Evolutionary conservation across 2,113 vertebrate genomes (phyloP), one percentile per base, ranked within the genome.

Genomic region (Podilymbus podiceps): DNA sequence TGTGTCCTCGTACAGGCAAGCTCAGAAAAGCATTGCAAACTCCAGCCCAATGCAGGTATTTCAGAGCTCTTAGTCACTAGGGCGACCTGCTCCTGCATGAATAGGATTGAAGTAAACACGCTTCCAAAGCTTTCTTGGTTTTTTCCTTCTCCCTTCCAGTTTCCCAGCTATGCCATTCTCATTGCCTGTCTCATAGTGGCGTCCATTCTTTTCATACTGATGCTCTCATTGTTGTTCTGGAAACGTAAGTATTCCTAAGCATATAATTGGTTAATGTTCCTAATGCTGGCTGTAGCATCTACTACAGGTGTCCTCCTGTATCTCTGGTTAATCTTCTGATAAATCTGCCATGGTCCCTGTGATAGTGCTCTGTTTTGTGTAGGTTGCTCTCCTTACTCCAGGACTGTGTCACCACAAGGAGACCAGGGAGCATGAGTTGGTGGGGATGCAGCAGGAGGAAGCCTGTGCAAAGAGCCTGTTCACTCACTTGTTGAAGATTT

Each of bases 241-340:
- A 95, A 89, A 85, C 17, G 97, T 97, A 49, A 97, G 97, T 97
- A 77, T 24, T 35, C n/a, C 24, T 13, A 5, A 38, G 24, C 30
- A 56, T 8, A 5, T 14, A 33, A 20, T 8, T 24, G 18, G 17
- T 59, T 47, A 31, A 58, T 11, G 4, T 33, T 82, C 66, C 66
- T 68, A 24, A 31, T 25, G 20, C 60, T 77, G 67, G 18, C 27
- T 9, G 38, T 38, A 38, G 38, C 38, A 38, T 38, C 38, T 81
- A 35, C 14, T 24, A 73, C 46, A 68, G 30, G 0, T 21, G 16
- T 27, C 25, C 40, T 75, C 58, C 52, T 75, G 38, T 25, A 42
- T 12, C 68, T 56, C 73, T 87, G 73, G 16, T 16, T 74, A 31
- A 84, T 38, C 33, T 67, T 80, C 59, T 94, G 90, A 28, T 30